A percentile compares a stretch with the other conserved stretches of the same genome.
phyloP scores from a whole-genome alignment of 2,113 vertebrate species.

The Malaclemys terrapin region DNA sequence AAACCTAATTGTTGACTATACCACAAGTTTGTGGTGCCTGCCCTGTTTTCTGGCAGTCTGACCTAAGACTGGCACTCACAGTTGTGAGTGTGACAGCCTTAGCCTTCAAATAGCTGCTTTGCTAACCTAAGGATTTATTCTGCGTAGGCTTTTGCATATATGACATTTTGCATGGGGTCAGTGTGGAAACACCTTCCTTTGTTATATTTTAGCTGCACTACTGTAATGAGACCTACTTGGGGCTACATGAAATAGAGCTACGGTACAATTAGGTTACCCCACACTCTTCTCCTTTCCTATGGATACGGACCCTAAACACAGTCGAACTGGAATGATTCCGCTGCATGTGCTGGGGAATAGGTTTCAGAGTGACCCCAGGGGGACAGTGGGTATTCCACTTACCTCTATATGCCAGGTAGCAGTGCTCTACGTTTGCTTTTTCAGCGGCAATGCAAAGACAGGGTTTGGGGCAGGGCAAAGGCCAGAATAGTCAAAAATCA shows the following conservation, averaged over 20 bases:
- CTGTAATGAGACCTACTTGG: not conserved
- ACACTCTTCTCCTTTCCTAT: not conserved
- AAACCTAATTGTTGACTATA: not conserved
- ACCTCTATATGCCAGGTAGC: rapidly evolving
- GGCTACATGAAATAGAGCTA: not conserved
- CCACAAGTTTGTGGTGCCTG: not conserved
- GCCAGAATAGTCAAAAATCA: not conserved
- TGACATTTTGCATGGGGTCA: too few relatives aligned
- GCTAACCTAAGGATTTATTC: too few relatives aligned
- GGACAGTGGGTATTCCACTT: not conserved
- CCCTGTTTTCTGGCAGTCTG: not conserved
- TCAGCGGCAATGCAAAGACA: not conserved
- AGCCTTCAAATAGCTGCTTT: too few relatives aligned
- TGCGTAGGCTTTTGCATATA: too few relatives aligned
- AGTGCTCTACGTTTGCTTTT: not conserved
- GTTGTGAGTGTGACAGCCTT: too few relatives aligned
- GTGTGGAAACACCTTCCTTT: not conserved
- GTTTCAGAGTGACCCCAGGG: not conserved
- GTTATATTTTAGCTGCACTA: not conserved
- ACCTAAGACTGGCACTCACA: not conserved
- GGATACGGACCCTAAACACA: not conserved
- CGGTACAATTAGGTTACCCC: rapidly evolving
- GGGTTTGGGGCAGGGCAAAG: not conserved
- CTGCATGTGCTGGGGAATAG: not conserved
- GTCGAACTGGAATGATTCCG: not conserved